A percentile compares a stretch with the other conserved stretches of the same genome.
Conservation (phyloP, 2,888 invertebrate species). For the Catocala sponsa region DNA sequence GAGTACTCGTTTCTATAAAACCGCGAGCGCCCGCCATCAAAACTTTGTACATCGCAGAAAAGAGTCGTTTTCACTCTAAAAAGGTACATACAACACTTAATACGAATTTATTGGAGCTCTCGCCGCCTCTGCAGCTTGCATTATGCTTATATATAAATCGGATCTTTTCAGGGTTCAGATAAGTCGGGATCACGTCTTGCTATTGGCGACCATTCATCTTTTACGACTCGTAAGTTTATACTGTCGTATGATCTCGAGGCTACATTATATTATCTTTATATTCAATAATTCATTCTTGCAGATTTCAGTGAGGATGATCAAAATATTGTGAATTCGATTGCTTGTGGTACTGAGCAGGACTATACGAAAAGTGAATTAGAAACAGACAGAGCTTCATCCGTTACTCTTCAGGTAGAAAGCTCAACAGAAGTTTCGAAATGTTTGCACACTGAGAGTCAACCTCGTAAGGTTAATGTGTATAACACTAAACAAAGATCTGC, state of each 20-base stretch:
- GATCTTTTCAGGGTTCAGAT: slow-evolving; percentile 66
- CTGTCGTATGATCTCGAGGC: not conserved
- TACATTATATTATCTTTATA: slow-evolving; percentile 11
- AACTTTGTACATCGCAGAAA: slow-evolving; percentile 76
- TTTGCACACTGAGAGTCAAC: slow-evolving; percentile 51
- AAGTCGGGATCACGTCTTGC: slow-evolving; percentile 74
- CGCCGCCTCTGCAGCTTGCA: not conserved
- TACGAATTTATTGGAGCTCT: not conserved
- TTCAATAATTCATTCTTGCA: slow-evolving; percentile 44
- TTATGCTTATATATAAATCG: slow-evolving; percentile 5
- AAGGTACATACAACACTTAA: slow-evolving; percentile 58
- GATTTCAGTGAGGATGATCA: slow-evolving; percentile 66
- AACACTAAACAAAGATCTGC: slow-evolving; percentile 59
- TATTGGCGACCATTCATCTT: slow-evolving; percentile 78
- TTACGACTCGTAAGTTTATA: slow-evolving; percentile 68
- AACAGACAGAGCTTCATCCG: slow-evolving; percentile 55
- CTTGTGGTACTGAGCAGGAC: slow-evolving; percentile 52
- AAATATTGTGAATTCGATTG: slow-evolving; percentile 56
- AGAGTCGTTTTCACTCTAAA: slow-evolving; percentile 65
- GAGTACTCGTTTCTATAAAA: slow-evolving; percentile 75
- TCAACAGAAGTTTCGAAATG: slow-evolving; percentile 59
- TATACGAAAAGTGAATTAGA: slow-evolving; percentile 53
- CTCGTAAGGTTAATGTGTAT: slow-evolving; percentile 52
- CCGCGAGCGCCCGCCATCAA: slow-evolving; percentile 72
- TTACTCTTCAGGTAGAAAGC: slow-evolving; percentile 58